A percentile compares a stretch with the other conserved stretches of the same genome.
Conservation (phyloP, 2,797 vertebrate species). For the Scolopax bukidnonensis region DNA sequence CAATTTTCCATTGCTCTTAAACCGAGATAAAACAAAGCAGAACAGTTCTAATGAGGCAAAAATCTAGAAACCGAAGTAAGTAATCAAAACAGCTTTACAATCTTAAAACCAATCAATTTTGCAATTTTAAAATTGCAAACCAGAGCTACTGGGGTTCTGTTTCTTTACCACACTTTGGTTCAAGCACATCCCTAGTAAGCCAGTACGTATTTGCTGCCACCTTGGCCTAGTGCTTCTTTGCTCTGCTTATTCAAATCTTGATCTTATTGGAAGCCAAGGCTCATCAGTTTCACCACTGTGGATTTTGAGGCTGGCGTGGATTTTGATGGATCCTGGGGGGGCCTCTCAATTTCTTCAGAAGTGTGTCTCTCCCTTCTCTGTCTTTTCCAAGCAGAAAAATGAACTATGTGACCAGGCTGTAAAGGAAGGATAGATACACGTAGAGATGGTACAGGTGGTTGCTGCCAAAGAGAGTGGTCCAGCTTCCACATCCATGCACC, state of each 20-base stretch:
- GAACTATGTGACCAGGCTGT: neutral
- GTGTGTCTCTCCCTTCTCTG: neutral
- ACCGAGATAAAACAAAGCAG: neutral
- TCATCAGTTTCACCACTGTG: neutral
- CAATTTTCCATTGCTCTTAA: neutral
- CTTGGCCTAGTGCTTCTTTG: neutral
- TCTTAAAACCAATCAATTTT: neutral
- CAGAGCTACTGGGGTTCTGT: neutral
- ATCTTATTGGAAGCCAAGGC: neutral
- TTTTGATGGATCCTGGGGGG: neutral
- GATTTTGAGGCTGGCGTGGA: neutral
- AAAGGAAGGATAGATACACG: neutral
- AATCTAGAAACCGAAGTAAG: neutral
- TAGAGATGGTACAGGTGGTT: neutral
- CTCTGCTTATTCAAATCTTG: neutral
- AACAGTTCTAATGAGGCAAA: neutral
- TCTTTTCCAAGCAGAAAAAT: neutral
- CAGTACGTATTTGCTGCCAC: neutral
- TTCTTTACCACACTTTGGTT: neutral
- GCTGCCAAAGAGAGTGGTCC: neutral
- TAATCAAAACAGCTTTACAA: neutral
- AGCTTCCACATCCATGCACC: neutral
- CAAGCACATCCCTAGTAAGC: neutral
- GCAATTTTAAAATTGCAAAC: neutral
- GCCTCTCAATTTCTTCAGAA: neutral